phyloP scores from a whole-genome alignment of 2,888 invertebrate species.

The Acanthoscelides obtectus region DNA sequence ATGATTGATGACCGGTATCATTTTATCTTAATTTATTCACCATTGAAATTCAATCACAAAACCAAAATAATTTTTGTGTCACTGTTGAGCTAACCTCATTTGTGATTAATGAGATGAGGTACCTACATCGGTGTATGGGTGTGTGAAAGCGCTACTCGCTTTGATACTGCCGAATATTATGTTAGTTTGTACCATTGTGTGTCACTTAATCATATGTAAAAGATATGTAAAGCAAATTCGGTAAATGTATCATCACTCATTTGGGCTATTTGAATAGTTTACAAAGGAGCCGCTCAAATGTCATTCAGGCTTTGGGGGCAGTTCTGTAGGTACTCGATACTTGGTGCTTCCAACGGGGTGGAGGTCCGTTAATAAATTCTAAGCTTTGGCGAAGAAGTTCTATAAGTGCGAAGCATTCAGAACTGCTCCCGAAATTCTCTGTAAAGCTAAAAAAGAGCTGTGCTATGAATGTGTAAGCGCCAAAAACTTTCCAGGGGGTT shows the following conservation, averaged over 20 bases:
- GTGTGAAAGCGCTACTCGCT: neutral
- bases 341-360: too few relatives aligned
- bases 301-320: neutral
- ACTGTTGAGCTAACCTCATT: neutral
- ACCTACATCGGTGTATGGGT: neutral
- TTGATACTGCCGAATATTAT: neutral
- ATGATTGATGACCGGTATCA: neutral
- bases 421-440: too few relatives aligned
- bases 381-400: too few relatives aligned
- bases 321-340: too few relatives aligned
- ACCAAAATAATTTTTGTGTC: neutral
- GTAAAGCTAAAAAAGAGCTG: too few relatives aligned
- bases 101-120: neutral
- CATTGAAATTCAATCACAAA: neutral
- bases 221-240: neutral
- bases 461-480: too few relatives aligned
- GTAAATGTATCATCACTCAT: neutral
- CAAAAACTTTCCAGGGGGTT: too few relatives aligned
- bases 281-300: neutral
- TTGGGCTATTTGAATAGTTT: neutral
- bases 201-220: neutral
- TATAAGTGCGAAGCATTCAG: too few relatives aligned
- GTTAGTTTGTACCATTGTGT: neutral
- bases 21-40: neutral
- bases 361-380: too few relatives aligned